Evolutionary conservation across 2,888 invertebrate species (phyloP).

Genomic region (Ochropleura leucogaster): DNA sequence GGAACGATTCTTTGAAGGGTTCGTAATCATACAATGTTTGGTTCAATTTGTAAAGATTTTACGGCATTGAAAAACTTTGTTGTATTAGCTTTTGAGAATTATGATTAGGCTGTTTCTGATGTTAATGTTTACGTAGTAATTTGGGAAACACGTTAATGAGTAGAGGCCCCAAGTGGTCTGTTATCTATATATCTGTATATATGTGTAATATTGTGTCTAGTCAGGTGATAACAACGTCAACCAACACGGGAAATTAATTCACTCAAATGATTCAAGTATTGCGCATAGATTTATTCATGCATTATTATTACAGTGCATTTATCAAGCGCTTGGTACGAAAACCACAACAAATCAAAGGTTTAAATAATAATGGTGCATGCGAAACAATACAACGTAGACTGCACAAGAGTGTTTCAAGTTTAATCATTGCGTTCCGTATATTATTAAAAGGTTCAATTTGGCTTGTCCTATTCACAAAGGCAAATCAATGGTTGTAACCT

Average conservation of each 20-base stretch:
- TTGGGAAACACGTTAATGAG: background rate
- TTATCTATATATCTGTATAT: no score
- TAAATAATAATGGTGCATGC: constrained; percentile 67
- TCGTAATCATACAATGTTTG: constrained; percentile 25
- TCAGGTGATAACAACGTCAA: constrained; percentile 22
- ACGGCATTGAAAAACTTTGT: constrained; percentile 3
- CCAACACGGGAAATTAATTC: constrained; percentile 39
- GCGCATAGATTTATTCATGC: constrained; percentile 56
- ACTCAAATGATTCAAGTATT: constrained; percentile 44
- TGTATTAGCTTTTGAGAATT: background rate
- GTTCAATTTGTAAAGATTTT: constrained; percentile 24
- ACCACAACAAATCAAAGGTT: constrained; percentile 68
- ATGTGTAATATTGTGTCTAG: background rate
- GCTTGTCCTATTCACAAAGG: background rate
- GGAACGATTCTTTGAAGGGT: constrained; percentile 22
- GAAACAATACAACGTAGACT: constrained; percentile 66
- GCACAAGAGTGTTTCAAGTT: constrained; percentile 26
- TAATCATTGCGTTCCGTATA: constrained; percentile 46
- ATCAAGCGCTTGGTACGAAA: constrained; percentile 56
- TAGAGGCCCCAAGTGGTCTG: background rate
- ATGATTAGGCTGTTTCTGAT: background rate
- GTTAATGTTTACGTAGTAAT: background rate
- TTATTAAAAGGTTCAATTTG: background rate
- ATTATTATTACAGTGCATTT: constrained; percentile 66
- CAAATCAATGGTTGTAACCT: background rate